Conservation (phyloP, 2,113 vertebrate genomes). For the Varanus komodoensis region DNA sequence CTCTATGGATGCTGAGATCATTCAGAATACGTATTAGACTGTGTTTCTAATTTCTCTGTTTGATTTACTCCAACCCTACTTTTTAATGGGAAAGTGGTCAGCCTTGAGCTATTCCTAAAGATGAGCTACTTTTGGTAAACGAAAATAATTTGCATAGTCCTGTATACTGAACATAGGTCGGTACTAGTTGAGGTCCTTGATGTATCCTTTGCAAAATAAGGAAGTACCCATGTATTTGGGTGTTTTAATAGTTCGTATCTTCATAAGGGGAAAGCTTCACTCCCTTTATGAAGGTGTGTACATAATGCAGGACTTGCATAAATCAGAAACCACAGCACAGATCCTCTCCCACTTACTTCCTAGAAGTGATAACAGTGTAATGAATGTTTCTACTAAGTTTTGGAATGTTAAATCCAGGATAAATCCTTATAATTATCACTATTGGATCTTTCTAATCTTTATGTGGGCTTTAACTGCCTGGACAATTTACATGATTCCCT, state of each 20-base stretch:
- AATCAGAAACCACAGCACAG: neutral
- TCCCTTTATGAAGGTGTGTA: neutral
- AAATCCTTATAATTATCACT: slow-evolving; percentile 59
- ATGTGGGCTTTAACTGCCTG: slow-evolving; percentile 35
- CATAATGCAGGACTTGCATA: no score
- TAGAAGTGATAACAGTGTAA: rapidly evolving
- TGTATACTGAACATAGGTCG: neutral
- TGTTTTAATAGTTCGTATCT: neutral
- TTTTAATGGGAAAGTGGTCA: neutral
- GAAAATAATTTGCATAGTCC: neutral
- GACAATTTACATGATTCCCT: slow-evolving; percentile 46
- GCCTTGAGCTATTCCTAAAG: neutral
- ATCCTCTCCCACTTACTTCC: neutral
- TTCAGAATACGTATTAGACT: neutral
- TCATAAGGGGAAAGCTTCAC: neutral
- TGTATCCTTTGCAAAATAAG: neutral
- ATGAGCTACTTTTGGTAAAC: neutral
- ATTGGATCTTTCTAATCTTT: slow-evolving; percentile 56
- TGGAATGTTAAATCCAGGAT: slow-evolving; percentile 46
- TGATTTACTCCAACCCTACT: neutral
- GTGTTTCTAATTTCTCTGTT: slow-evolving; percentile 2
- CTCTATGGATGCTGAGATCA: neutral
- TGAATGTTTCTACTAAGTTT: neutral
- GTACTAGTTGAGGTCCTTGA: neutral
- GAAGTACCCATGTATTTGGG: neutral